Base-by-base conservation (phyloP, 2,113 vertebrate genomes). In the Corythornis cristatus region DNA sequence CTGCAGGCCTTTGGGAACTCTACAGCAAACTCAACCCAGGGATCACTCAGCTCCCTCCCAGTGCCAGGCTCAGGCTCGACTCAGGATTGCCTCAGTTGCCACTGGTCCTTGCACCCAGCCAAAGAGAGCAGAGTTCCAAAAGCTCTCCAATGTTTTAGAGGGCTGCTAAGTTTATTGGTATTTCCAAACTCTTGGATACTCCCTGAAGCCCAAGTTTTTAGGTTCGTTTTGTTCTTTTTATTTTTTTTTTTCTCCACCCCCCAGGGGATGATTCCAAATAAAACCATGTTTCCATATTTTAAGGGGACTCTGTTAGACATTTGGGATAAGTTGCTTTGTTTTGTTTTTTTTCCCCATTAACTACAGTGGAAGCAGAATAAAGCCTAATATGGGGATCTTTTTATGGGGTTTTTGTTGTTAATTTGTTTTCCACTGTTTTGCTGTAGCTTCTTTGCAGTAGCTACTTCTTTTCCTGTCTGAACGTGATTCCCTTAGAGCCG, bases 141-240 rank as follows among this genome's bases (percentile, higher is more conserved):
- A 65, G 28, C 64, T 65, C 70, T 81, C 75, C 17, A 25, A 2
- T 31, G 22, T 72, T 82, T 90, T 51, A n/a, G 65, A 61, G 40
- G 31, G 61, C 68, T 93, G 80, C 86, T 68, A 15, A 84, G 57
- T 92, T 92, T 92, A 37, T 86, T 93, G 83, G 86, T 62, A 65
- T 84, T 93, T 90, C 57, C 84, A 77, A 90, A 70, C 50, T n/a
- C 9, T 84, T 82, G 93, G 54, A 37, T 72, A 5, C 35, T 92
- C 22, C n/a, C 15, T 61, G 57, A 83, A 83, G 37, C 20, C 13
- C 23, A 50, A 73, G 45, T 4, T 37, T 56, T 62, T 15, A 15
- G 29, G 31, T 58, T 78, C 66, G 12, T 40, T 40, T 42, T 31
- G 15, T 37, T 37, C 29, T 25, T 17, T 2, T 15, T 35, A 35